Base-by-base conservation (phyloP, 2,113 vertebrate species). In the Hippocampus guttulatus region DNA sequence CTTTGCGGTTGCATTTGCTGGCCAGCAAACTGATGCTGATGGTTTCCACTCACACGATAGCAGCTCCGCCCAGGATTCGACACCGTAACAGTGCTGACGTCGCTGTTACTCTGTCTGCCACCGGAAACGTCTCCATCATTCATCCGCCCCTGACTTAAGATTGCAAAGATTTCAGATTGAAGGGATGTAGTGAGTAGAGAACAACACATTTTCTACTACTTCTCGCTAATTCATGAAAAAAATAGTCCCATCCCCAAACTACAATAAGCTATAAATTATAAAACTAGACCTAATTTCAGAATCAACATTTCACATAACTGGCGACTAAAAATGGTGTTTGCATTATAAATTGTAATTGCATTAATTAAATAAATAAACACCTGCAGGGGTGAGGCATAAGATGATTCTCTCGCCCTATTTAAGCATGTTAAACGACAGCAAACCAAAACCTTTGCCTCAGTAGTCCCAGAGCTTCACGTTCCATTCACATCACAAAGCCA, bases 1-100 rank as follows among this genome's bases (percentile, higher is more conserved):
- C 93, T 94, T 72, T 96, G 96, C 68, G 96, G 94, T 69, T 96
- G 94, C n/a, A 96, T 93, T 18, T 96, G 93, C 78, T 95, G 95
- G 74, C 94, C 92, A 60, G 95, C 93, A 79, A 95, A 95, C 80
- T 94, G 94, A 63, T 96, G 92, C 64, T 95, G 95, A 90, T 92
- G 93, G 67, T 90, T 94, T 72, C 89, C 91, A 0, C 90, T 77
- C 0, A 86, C 77, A 68, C 92, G 79, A 76, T 90, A 88, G 58
- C 87, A 81, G 68, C 25, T 89, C 73, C 92, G 93, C 62, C 85
- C 78, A 30, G 91, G 88, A 0, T 70, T 85, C 60, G 83, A 81
- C 16, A 63, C 85, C 0, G 88, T 86, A 41, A 89, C 80, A 75
- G 87, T 87, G 83, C 70, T 91, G 25, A 75, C 88, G 2, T 85